These are phyloP conservation scores for Rhinatrema bivittatum DNA, from an alignment of 2,797 vertebrate genomes.

Conservation along the genomic window DNA sequence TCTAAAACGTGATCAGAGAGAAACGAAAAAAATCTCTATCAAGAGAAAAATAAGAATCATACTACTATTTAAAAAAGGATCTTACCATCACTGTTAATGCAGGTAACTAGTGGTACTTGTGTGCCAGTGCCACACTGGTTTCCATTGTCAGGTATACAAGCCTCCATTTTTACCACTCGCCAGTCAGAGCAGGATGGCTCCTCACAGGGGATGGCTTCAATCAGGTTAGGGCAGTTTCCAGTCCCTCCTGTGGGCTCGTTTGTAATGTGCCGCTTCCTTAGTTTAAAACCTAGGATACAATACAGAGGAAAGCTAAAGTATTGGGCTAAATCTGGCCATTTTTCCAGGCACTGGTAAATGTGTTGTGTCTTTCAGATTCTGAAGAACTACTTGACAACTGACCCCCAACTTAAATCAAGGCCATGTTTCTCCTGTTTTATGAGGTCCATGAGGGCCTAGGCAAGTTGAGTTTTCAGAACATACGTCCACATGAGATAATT, in stretches of 20 bases:
- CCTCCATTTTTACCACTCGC: conserved; percentile 65
- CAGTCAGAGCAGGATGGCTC: conserved; percentile 85
- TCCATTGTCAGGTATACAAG: conserved; percentile 72
- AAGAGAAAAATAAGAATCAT: too few species aligned
- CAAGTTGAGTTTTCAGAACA: too few species aligned
- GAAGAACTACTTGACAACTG: too few species aligned
- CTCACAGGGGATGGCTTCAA: conserved; percentile 90
- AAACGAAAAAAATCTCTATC: too few species aligned
- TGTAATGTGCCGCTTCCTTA: conserved; percentile 74
- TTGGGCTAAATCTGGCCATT: too few species aligned
- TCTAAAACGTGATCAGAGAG: too few species aligned
- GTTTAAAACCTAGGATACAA: conserved; percentile 75
- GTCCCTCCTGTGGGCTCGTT: conserved; percentile 77
- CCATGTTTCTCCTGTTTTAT: too few species aligned
- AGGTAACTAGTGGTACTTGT: conserved; percentile 66
- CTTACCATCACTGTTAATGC: conserved; percentile 83
- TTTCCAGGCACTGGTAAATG: too few species aligned
- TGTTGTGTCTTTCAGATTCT: too few species aligned
- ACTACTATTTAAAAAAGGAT: background rate
- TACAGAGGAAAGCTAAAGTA: conserved; percentile 5
- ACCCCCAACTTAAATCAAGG: too few species aligned
- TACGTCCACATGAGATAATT: too few species aligned
- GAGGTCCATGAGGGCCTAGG: too few species aligned
- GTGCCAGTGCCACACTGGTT: conserved; percentile 75
- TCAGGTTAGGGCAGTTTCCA: conserved; percentile 83